Percentiles rank a stretch among this genome's conserved stretches.
Evolutionary conservation across 2,113 vertebrate genomes (phyloP).

Genomic region (Maccullochella peelii): DNA sequence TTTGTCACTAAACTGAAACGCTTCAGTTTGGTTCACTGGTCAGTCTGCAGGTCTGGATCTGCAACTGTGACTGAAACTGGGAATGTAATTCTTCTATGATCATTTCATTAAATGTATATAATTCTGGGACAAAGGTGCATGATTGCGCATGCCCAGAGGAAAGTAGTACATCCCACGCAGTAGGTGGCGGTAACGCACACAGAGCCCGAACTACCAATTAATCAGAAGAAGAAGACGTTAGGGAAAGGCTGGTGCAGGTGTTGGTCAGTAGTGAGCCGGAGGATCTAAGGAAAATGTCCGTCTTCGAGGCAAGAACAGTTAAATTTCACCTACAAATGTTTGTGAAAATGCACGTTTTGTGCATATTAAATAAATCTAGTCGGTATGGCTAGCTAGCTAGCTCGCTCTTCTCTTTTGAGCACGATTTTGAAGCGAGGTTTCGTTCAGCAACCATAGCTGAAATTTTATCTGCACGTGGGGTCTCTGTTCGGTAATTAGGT

Average conservation of each 20-base stretch:
- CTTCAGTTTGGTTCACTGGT: no score
- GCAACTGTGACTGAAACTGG: no score
- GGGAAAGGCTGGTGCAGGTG: neutral
- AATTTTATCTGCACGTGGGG: fast-evolving
- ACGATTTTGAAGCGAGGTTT: neutral
- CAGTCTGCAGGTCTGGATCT: no score
- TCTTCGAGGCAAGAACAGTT: neutral
- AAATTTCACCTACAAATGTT: neutral
- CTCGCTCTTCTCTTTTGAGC: fast-evolving
- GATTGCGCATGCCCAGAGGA: neutral
- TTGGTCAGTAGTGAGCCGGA: neutral
- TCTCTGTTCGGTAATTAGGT: neutral
- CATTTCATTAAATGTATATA: neutral
- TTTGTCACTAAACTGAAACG: no score
- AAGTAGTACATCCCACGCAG: neutral
- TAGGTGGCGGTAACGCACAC: neutral
- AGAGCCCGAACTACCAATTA: neutral
- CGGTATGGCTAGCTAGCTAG: no score
- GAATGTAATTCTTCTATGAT: no score
- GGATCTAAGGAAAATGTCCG: neutral
- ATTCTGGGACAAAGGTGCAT: neutral
- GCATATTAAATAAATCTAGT: no score
- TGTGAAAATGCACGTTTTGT: neutral
- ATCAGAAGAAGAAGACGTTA: neutral
- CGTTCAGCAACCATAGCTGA: neutral